These are phyloP conservation scores for Drosophila nigromelanica DNA, from an alignment of 1,140 invertebrate genomes.

Conservation along the genomic window DNA sequence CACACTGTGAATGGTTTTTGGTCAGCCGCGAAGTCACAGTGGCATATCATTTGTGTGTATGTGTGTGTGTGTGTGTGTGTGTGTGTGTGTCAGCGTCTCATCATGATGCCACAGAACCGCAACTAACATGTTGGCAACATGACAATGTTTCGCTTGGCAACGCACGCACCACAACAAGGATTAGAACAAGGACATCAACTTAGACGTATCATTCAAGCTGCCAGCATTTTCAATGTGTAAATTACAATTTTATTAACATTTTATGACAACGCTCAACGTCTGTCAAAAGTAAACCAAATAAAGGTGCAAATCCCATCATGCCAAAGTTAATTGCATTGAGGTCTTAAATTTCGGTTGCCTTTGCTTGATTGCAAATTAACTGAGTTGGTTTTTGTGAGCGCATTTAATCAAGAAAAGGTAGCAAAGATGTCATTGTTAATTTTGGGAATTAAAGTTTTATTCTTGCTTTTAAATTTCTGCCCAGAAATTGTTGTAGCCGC, in stretches of 20 bases:
- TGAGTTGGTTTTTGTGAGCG: not conserved
- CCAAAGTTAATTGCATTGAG: constrained; percentile 19
- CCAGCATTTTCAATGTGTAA: constrained; percentile 39
- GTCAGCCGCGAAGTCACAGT: constrained; percentile 48
- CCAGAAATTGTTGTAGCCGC: not conserved
- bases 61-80: constrained; percentile 30
- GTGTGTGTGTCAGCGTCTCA: constrained; percentile 53
- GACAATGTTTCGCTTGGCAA: constrained; percentile 33
- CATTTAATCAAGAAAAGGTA: not conserved
- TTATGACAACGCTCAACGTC: constrained; percentile 11
- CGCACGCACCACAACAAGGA: constrained; percentile 45
- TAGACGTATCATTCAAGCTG: constrained; percentile 19
- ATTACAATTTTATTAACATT: constrained; percentile 64
- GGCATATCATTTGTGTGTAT: constrained; percentile 43
- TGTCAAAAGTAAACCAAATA: constrained; percentile 3
- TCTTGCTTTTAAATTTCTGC: not conserved
- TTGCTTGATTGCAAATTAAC: constrained; percentile 16
- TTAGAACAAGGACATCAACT: constrained; percentile 44
- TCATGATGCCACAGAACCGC: constrained; percentile 75
- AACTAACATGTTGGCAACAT: constrained; percentile 60
- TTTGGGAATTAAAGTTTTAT: too few relatives aligned
- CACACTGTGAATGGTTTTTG: constrained; percentile 51
- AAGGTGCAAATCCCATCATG: constrained; percentile 5
- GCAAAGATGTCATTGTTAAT: not conserved
- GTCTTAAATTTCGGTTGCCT: not conserved